A percentile compares a stretch with the other conserved stretches of the same genome.
Conservation (phyloP, 2,113 vertebrate genomes). For the Oncorhynchus kisutch region DNA sequence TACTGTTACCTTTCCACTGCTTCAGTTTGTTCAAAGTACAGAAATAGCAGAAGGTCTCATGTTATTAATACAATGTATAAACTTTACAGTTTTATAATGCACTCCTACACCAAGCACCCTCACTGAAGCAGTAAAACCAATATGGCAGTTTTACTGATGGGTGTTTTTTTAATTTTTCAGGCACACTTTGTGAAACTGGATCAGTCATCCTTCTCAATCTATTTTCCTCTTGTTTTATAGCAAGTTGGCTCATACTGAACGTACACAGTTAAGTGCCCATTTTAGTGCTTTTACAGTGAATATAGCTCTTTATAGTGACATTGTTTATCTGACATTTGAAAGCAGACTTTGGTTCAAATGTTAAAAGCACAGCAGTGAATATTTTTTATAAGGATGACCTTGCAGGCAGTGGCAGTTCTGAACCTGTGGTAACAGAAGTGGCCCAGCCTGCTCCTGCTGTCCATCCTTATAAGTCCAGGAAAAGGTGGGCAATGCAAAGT, state of each 20-base stretch:
- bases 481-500: constrained; percentile 61
- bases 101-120: constrained; percentile 5
- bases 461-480: constrained; percentile 69
- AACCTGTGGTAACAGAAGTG: constrained; percentile 20
- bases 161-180: constrained; percentile 54
- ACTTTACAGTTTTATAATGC: background rate
- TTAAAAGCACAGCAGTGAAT: constrained; percentile 21
- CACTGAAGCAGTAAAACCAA: constrained; percentile 31
- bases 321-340: constrained; percentile 46
- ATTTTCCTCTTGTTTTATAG: constrained; percentile 1
- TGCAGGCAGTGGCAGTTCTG: constrained; percentile 17
- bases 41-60: constrained; percentile 4
- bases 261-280: too few species aligned
- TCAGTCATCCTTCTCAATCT: constrained; percentile 43
- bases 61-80: background rate
- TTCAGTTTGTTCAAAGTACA: background rate
- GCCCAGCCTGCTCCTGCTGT: constrained; percentile 36
- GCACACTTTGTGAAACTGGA: constrained; percentile 44
- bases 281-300: too few species aligned
- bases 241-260: background rate
- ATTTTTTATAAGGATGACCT: constrained; percentile 23
- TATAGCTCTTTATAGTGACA: constrained; percentile 12
- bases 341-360: constrained; percentile 33
- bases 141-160: constrained; percentile 47
- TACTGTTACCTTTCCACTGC: background rate